A percentile compares a stretch with the other conserved stretches of the same genome.
phyloP scores from a whole-genome alignment of 2,888 invertebrate genomes.

The Dendrolimus pini region DNA sequence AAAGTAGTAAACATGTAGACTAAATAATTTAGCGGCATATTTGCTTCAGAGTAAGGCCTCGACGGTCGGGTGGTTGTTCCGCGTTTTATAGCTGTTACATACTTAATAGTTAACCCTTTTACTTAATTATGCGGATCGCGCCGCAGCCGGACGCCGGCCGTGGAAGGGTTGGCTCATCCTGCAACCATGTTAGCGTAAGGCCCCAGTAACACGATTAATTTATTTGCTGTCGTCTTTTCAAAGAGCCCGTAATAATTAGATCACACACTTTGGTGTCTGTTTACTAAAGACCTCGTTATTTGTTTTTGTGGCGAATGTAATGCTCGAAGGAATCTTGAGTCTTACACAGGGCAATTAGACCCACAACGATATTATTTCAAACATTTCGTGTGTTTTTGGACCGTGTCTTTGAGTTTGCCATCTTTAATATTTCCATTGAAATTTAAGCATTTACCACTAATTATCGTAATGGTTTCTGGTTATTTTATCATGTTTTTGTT shows the following conservation, averaged over 20 bases:
- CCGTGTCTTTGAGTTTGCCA: slow-evolving; percentile 28
- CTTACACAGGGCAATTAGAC: slow-evolving; percentile 1
- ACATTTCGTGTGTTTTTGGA: background rate
- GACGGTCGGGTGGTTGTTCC: slow-evolving; percentile 41
- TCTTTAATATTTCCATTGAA: slow-evolving; percentile 31
- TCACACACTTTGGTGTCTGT: slow-evolving; percentile 24
- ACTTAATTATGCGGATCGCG: slow-evolving; percentile 68
- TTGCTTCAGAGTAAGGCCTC: slow-evolving; percentile 44
- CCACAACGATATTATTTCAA: slow-evolving; percentile 1
- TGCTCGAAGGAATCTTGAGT: slow-evolving; percentile 9
- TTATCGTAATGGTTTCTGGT: slow-evolving; percentile 29
- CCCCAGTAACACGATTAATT: slow-evolving; percentile 55
- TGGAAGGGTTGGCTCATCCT: slow-evolving; percentile 43
- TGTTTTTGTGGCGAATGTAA: slow-evolving; percentile 13
- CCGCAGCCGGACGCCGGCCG: slow-evolving; percentile 34
- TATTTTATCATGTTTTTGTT: slow-evolving; percentile 22
- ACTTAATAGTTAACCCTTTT: slow-evolving; percentile 66
- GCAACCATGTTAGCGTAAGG: slow-evolving; percentile 46
- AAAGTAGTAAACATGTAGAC: slow-evolving; percentile 27
- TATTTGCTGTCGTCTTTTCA: slow-evolving; percentile 48
- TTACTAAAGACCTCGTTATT: slow-evolving; percentile 17
- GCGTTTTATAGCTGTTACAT: slow-evolving; percentile 65
- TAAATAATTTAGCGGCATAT: slow-evolving; percentile 49
- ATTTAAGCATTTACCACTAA: slow-evolving; percentile 42
- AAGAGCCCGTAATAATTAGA: slow-evolving; percentile 37